Conservation (phyloP, 2,797 vertebrate species). For the Acrocephalus scirpaceus region DNA sequence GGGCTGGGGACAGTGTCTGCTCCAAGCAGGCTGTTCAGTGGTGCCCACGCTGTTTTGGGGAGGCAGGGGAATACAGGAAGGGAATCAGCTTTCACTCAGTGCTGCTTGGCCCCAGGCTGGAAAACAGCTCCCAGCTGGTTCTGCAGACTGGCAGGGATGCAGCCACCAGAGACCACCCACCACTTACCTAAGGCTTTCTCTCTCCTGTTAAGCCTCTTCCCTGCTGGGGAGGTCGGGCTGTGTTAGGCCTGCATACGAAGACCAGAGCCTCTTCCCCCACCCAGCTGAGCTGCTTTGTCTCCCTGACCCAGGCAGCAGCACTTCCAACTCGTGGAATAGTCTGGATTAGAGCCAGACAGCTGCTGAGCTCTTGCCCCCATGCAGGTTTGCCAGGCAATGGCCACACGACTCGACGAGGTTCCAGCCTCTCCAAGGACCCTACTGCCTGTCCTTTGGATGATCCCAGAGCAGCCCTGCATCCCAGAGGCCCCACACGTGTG, state of each 20-base stretch:
- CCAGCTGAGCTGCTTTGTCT: not conserved
- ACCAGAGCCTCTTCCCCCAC: not conserved
- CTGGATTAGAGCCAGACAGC: not conserved
- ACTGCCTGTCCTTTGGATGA: not conserved
- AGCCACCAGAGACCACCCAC: conserved; percentile 2
- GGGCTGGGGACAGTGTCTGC: not conserved
- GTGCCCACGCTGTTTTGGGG: not conserved
- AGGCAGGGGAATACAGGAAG: not conserved
- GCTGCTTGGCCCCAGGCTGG: not conserved
- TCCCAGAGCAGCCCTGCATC: not conserved
- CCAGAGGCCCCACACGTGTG: accelerated
- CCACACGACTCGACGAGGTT: not conserved
- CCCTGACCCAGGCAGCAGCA: not conserved
- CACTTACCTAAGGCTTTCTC: not conserved
- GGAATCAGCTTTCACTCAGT: accelerated
- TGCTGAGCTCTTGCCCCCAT: not conserved
- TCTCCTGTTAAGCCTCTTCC: not conserved
- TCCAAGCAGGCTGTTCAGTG: not conserved
- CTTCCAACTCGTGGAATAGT: not conserved
- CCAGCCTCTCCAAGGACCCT: not conserved
- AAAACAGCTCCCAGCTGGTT: not conserved
- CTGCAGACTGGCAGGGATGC: not conserved
- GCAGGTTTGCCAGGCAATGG: not conserved
- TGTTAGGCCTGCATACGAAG: not conserved
- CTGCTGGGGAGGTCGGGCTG: not conserved